Evolutionary conservation across 53 echinoderm and acorn worm species (phyloP).

Genomic region (Arbacia lixula): DNA sequence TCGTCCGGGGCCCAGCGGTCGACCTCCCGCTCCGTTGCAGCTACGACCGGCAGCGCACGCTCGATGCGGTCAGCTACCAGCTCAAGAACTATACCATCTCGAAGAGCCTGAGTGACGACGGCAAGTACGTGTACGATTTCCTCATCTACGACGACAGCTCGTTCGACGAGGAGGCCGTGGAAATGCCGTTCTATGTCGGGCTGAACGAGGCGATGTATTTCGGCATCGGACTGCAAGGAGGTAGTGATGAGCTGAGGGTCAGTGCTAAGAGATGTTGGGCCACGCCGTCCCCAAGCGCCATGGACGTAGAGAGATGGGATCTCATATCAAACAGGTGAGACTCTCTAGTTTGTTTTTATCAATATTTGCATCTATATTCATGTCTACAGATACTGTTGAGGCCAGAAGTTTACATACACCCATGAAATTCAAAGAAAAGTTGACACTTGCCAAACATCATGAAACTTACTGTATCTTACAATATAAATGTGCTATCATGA

Average conservation of each 20-base stretch:
- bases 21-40: conserved; percentile 12
- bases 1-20: neutral
- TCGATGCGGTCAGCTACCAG: conserved; percentile 6
- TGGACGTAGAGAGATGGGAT: neutral
- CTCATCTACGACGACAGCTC: neutral
- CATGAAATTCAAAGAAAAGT: too few relatives aligned
- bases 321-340: conserved; percentile 2
- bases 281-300: neutral
- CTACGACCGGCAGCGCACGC: neutral
- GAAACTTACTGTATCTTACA: too few relatives aligned
- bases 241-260: neutral
- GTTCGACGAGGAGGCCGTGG: neutral
- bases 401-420: too few relatives aligned
- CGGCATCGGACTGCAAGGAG: neutral
- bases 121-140: conserved; percentile 4
- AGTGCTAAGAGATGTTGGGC: conserved; percentile 16
- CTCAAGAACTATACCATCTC: conserved; percentile 16
- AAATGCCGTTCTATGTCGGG: neutral
- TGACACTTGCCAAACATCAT: too few relatives aligned
- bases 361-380: too few relatives aligned
- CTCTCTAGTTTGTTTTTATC: too few relatives aligned
- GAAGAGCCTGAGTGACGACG: conserved; percentile 2
- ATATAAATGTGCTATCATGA: too few relatives aligned
- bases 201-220: conserved; percentile 7
- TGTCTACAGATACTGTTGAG: too few relatives aligned